Evolutionary conservation across 2,113 vertebrate genomes (phyloP).

Genomic region (Gorsachius goisagi): DNA sequence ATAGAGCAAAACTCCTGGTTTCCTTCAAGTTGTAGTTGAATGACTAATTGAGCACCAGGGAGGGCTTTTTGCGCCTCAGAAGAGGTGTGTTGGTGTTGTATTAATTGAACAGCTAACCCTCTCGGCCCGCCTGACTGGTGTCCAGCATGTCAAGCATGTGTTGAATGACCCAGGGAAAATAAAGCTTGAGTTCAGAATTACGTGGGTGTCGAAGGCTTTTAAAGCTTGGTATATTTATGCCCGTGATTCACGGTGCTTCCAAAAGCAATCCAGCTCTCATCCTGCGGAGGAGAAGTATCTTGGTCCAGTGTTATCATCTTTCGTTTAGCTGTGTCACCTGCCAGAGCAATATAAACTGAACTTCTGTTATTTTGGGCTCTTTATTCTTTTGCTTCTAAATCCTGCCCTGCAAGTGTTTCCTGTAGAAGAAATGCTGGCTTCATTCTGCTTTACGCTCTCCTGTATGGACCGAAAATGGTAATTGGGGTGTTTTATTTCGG

Average conservation of each 20-base stretch:
- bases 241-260: not conserved
- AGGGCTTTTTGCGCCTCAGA: not conserved
- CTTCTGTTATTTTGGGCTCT: not conserved
- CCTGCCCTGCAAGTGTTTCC: not conserved
- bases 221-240: constrained; percentile 25
- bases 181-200: not conserved
- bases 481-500: not conserved
- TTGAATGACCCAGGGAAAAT: not conserved
- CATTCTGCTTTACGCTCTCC: not conserved
- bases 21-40: not conserved
- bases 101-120: not conserved
- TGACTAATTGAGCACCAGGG: not conserved
- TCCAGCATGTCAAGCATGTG: rapidly evolving
- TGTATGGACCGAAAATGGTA: not conserved
- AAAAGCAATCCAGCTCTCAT: not conserved
- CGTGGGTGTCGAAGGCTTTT: not conserved
- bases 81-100: not conserved
- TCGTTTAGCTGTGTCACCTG: not conserved
- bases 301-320: not conserved
- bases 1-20: not conserved
- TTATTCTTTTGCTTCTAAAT: not conserved
- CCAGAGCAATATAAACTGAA: not conserved
- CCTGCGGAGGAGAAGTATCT: not conserved
- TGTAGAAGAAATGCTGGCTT: not conserved
- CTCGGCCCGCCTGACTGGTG: not conserved